Evolutionary conservation across 1,140 invertebrate species (phyloP).

Genomic region (Hydropsyche tenuis): DNA sequence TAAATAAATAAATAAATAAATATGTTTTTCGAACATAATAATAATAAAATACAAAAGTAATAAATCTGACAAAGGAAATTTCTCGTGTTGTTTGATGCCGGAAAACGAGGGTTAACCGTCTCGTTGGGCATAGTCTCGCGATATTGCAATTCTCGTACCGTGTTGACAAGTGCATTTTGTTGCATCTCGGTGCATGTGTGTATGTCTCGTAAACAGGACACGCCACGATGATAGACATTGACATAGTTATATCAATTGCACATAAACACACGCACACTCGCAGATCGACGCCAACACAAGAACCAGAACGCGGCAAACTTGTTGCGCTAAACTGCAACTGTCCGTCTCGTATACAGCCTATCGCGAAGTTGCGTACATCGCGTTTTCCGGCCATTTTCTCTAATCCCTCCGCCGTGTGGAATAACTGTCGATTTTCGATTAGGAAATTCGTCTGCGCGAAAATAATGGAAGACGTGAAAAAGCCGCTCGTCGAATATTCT

Average conservation of each 20-base stretch:
- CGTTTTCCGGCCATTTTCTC: too few relatives aligned
- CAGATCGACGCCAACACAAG: not conserved
- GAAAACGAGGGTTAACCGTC: not conserved
- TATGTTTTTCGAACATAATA: not conserved
- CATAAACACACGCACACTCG: not conserved
- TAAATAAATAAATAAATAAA: not conserved
- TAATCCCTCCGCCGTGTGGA: too few relatives aligned
- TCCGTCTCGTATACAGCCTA: not conserved
- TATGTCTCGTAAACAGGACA: constrained; percentile 8
- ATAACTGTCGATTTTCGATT: too few relatives aligned
- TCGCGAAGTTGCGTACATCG: too few relatives aligned
- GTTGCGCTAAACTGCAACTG: constrained; percentile 5
- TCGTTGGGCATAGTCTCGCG: not conserved
- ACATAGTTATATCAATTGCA: constrained; percentile 39
- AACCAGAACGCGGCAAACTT: constrained; percentile 5
- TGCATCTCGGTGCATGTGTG: not conserved
- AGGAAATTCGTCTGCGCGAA: too few relatives aligned
- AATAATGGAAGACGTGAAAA: too few relatives aligned
- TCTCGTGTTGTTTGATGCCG: not conserved
- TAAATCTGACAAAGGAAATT: too few relatives aligned
- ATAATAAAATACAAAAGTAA: too few relatives aligned
- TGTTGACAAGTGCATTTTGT: constrained; percentile 20
- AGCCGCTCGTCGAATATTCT: too few relatives aligned
- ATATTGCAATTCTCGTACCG: constrained; percentile 3
- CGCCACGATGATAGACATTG: constrained; percentile 28